Base-by-base conservation (phyloP, 2,888 invertebrate species). In the Nemotelus pantherinus region DNA sequence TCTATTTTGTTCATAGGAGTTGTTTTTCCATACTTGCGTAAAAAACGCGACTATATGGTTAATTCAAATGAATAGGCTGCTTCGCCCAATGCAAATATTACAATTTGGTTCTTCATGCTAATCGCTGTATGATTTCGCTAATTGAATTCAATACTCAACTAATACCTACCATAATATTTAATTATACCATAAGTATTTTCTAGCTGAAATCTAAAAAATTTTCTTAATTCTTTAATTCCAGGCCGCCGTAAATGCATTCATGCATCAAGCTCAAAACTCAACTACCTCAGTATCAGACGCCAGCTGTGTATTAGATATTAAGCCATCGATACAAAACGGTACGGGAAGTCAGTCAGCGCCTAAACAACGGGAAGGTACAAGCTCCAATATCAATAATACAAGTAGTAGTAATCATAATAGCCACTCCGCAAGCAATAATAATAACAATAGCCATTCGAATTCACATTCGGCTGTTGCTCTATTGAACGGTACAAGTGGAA, bases 201-300 rank as follows among this genome's bases (percentile, higher is more conserved):
- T 25, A 25, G 25, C 25, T 25, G 25, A 25, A 25, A 25, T 25
- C 25, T 25, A 25, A 25, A 25, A 25, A 1, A 1, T 25, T 25
- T 25, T 53, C 25, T 7, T 65, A 9, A 55, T 65, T 41, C 70
- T 55, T 80, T 79, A 39, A 67, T 79, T 2, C 77, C 53, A 94
- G 87, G 94, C 93, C 82, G 94, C 94, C 79, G 94, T 94, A 83
- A 94, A 92, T 85, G 95, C 95, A 81, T 94, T 95, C 89, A 94
- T 95, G 93, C 94, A 94, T 87, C 93, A 93, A 90, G 87, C 90
- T 88, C 88, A 92, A 90, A 86, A 82, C 83, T 86, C 82, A 81
- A 85, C 86, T 84, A 85, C 87, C 86, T 86, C 86, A 85, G 82
- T 86, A 80, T 86, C 87, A 80, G 88, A 88, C 80, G 86, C 87